Evolutionary conservation across 2,888 invertebrate species (phyloP), one percentile per base, ranked within the genome.

Genomic region (Dolomedes plantarius): DNA sequence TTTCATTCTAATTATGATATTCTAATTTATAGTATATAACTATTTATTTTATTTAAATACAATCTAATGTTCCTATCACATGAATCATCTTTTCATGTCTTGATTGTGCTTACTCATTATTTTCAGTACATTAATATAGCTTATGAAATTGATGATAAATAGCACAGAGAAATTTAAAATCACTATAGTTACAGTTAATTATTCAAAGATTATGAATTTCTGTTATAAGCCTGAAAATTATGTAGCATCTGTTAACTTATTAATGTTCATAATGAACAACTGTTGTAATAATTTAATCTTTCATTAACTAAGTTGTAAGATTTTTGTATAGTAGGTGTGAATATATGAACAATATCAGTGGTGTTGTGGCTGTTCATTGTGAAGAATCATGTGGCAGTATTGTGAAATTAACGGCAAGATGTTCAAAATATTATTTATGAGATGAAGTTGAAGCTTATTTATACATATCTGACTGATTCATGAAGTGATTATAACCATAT

Each of bases 401-500:
- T 56, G 9, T 32, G 27, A 62, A 69, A 23, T 67, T 13, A 50
- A 9, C 36, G 28, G 27, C n/a, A 28, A 75, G 39, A 56, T 77
- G 19, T 62, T 23, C n/a, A 69, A 69, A 68, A 32, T 71, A 46
- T 78, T n/a, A 65, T 67, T 28, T 75, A 27, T 36, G 16, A 65
- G 13, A 65, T 29, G 65, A 65, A n/a, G 50, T 76, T 41, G 41
- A 68, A 19, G 36, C 36, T 77, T 77, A 77, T 65, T 79, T 72
- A 79, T 64, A 72, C 71, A 72, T 79, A 79, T 72, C 71, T 65
- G 29, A 50, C 9, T 72, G 29, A 68, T 65, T 32, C 28, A 71
- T 67, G 46, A 68, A 69, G 32, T 79, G 28, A 77, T 23, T 67
- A 56, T 41, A 31, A 62, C 29, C 16, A 31, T 62, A 19, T 41